Base-by-base conservation (phyloP, 2,888 invertebrate genomes). In the Eucera pruinosa region DNA sequence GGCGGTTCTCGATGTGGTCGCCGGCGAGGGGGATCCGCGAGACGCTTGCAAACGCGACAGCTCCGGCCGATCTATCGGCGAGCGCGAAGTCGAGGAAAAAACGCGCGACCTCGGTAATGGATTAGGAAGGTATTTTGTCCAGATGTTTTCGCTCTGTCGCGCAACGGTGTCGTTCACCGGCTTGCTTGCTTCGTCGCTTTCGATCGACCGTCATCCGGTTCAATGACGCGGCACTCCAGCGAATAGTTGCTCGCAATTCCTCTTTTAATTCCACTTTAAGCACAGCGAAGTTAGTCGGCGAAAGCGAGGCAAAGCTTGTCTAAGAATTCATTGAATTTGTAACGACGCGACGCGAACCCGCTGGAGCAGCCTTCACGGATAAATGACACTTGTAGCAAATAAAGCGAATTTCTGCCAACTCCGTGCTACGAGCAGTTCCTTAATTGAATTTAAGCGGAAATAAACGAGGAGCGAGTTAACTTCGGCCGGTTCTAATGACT, bases 71-170 rank as follows among this genome's bases (percentile, higher is more conserved):
- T 70, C 36, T 43, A 33, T 25, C 41, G 20, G 47, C 52, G 43
- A 39, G 48, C 36, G 13, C 18, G 47, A 27, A 62, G 43, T 15
- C 45, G 27, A 33, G 45, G 25, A n/a, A 30, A 33, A 36, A 25
- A n/a, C 43, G 33, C 18, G 41, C 1, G 15, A 23, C 11, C 39
- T 27, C 43, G 47, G n/a, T 77, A 68, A 68, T 74, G 54, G 62
- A 77, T 77, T 64, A 68, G 68, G 68, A 75, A 60, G 64, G 64
- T 54, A 75, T 68, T 75, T 77, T 69, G 48, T 64, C 9, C 25
- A 33, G 18, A 23, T 43, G 52, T 61, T 48, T 11, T 60, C 20
- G 30, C 30, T 67, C 47, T 43, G 39, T 30, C 64, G 39, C 27
- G 62, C 36, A 58, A 58, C 25, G 20, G 43, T 30, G 41, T 39